Evolutionary conservation across 2,797 vertebrate genomes (phyloP).

Genomic region (Lerista edwardsae): DNA sequence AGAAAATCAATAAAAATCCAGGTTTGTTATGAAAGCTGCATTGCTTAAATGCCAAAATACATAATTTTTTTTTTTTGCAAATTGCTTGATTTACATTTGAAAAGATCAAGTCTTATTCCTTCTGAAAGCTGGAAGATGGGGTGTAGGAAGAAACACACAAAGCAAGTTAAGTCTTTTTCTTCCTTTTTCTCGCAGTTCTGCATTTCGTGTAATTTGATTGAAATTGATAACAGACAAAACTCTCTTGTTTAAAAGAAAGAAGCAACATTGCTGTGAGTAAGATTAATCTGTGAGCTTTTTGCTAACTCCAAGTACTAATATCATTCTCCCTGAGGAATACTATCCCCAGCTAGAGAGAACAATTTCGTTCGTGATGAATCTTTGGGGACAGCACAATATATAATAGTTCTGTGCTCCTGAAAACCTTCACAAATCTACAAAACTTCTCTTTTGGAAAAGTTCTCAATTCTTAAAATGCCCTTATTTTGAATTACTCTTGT

Average conservation of each 20-base stretch:
- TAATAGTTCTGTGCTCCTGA: background rate
- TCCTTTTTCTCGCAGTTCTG: constrained; percentile 7
- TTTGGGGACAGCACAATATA: accelerated
- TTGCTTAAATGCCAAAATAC: constrained; percentile 77
- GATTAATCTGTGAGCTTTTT: constrained; percentile 11
- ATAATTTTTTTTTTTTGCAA: constrained; percentile 71
- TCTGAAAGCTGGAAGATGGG: constrained; percentile 65
- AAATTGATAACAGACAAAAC: constrained; percentile 63
- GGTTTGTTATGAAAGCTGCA: constrained; percentile 74
- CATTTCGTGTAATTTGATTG: constrained; percentile 57
- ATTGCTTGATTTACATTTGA: constrained; percentile 82
- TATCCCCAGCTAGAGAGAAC: accelerated
- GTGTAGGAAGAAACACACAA: constrained; percentile 23
- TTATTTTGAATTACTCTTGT: background rate
- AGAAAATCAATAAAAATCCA: constrained; percentile 72
- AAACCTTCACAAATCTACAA: background rate
- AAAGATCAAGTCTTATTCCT: constrained; percentile 77
- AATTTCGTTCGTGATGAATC: background rate
- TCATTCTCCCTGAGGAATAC: background rate
- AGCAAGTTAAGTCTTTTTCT: constrained; percentile 47
- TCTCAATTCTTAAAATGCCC: background rate
- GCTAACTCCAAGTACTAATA: background rate
- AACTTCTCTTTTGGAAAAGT: background rate
- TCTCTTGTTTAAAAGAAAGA: constrained; percentile 24
- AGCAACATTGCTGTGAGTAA: background rate